Evolutionary conservation across 2,797 vertebrate species (phyloP).

Genomic region (Nyctibius grandis): DNA sequence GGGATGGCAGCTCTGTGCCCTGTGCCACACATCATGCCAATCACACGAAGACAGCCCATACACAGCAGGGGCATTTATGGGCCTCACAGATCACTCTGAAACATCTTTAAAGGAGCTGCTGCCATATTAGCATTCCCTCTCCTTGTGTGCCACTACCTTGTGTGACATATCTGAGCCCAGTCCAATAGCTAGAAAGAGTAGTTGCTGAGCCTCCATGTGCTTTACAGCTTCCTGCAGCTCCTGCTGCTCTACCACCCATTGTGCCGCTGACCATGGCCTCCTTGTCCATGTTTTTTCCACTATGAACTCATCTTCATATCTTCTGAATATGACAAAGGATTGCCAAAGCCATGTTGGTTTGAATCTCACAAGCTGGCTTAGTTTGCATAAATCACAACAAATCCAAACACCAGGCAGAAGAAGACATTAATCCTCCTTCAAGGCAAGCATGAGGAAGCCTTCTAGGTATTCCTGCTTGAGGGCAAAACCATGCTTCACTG

Average conservation of each 20-base stretch:
- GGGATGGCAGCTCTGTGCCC: neutral
- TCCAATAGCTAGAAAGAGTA: neutral
- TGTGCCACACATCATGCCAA: accelerated
- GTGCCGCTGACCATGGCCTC: neutral
- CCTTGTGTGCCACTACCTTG: neutral
- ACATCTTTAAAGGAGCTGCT: neutral
- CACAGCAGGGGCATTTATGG: accelerated
- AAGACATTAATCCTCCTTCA: neutral
- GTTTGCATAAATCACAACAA: neutral
- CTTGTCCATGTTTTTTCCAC: neutral
- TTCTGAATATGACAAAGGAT: neutral
- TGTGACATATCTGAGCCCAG: neutral
- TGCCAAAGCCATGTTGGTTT: neutral
- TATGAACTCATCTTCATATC: neutral
- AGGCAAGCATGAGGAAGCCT: neutral
- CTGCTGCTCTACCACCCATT: neutral
- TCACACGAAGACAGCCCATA: neutral
- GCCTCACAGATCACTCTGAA: neutral
- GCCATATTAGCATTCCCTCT: neutral
- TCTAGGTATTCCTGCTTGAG: neutral
- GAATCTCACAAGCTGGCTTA: neutral
- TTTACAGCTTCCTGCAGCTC: neutral
- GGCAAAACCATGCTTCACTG: neutral
- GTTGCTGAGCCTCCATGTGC: neutral
- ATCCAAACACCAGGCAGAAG: neutral